Evolutionary conservation across 2,113 vertebrate genomes (phyloP).

Genomic region (Petaurus breviceps): DNA sequence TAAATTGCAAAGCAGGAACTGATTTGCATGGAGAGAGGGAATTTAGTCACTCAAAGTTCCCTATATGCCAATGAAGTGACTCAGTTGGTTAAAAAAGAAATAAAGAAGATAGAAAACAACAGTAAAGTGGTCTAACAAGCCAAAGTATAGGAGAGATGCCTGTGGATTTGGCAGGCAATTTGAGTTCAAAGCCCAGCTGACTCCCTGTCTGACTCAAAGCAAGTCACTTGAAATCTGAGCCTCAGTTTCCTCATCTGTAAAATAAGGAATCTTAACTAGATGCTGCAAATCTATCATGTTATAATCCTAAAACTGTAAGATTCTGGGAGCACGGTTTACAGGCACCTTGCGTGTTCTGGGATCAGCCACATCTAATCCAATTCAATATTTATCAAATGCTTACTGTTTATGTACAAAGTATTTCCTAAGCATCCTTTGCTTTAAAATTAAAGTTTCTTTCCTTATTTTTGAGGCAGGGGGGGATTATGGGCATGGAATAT

Average conservation of each 20-base stretch:
- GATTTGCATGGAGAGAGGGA: too few relatives aligned
- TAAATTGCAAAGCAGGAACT: too few relatives aligned
- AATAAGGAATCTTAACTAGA: too few relatives aligned
- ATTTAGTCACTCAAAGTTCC: too few relatives aligned
- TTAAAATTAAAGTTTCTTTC: constrained; percentile 1
- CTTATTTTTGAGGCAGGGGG: not conserved
- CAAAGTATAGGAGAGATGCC: not conserved
- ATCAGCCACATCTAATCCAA: not conserved
- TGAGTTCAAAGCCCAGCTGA: too few relatives aligned
- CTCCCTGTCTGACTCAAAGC: too few relatives aligned
- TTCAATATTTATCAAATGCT: not conserved
- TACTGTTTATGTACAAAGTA: not conserved
- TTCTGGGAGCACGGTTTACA: too few relatives aligned
- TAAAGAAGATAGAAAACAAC: too few relatives aligned
- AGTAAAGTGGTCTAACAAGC: not conserved
- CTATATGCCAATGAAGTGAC: too few relatives aligned
- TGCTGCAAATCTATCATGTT: not conserved
- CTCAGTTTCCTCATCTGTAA: not conserved
- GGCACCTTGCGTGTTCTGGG: not conserved
- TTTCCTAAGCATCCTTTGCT: not conserved
- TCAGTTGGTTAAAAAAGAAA: too few relatives aligned
- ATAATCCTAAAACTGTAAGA: not conserved
- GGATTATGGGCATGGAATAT: not conserved
- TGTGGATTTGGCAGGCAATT: not conserved
- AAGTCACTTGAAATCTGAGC: not conserved